Percentiles rank a stretch among this genome's conserved stretches.
Evolutionary conservation across 2,888 invertebrate species (phyloP).

Genomic region (Acanthococcus lagerstroemiae): DNA sequence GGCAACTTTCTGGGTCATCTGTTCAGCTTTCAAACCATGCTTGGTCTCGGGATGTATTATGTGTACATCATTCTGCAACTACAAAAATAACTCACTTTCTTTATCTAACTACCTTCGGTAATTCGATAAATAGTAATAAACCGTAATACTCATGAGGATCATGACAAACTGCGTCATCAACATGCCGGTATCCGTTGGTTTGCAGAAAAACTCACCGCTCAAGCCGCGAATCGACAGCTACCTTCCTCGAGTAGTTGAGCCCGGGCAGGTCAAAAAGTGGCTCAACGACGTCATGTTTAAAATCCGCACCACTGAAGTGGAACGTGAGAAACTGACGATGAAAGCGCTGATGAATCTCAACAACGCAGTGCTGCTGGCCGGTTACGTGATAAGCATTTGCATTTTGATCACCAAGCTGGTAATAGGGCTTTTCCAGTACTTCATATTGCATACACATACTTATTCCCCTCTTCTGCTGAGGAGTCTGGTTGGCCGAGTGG

Average conservation of each 20-base stretch:
- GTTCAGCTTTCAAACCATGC: too few species aligned
- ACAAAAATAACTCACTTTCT: too few species aligned
- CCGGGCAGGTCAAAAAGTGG: constrained; percentile 70
- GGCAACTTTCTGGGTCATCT: too few species aligned
- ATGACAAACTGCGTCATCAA: constrained; percentile 71
- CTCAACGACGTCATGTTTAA: constrained; percentile 59
- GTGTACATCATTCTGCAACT: too few species aligned
- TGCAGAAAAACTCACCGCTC: constrained; percentile 52
- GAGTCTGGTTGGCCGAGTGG: too few species aligned
- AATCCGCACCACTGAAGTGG: constrained; percentile 44
- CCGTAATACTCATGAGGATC: constrained; percentile 59
- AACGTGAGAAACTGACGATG: constrained; percentile 46
- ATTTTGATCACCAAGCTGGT: constrained; percentile 49
- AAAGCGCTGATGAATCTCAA: constrained; percentile 67
- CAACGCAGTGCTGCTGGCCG: constrained; percentile 61
- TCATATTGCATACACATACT: too few species aligned
- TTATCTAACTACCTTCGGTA: too few species aligned
- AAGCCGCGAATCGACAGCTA: constrained; percentile 38
- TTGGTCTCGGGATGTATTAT: too few species aligned
- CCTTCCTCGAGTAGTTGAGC: constrained; percentile 57
- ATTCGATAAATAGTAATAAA: too few species aligned
- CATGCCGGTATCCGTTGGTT: constrained; percentile 69
- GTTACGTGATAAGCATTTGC: constrained; percentile 55
- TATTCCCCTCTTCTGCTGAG: too few species aligned
- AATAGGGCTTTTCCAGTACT: constrained; percentile 52